These are phyloP conservation scores for Hemichromis elongatus DNA, from an alignment of 2,113 vertebrate genomes.

Conservation along the genomic window DNA sequence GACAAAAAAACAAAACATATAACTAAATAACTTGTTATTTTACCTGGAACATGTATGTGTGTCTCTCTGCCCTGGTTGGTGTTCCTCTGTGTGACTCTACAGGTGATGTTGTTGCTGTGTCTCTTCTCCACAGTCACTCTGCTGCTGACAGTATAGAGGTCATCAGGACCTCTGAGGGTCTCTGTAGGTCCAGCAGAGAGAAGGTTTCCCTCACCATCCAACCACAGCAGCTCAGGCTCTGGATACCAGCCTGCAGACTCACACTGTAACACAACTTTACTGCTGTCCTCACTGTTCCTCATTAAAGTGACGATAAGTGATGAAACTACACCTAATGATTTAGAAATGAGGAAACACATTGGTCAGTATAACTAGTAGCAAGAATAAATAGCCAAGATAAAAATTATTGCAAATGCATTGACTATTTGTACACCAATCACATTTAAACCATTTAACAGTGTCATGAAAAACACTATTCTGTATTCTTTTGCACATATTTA, in stretches of 20 bases:
- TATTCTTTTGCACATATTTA: not conserved
- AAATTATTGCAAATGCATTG: fast-evolving
- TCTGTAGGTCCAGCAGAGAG: not conserved
- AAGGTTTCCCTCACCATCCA: not conserved
- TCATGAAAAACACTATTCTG: not conserved
- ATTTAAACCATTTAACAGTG: not conserved
- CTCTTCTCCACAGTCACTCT: not conserved
- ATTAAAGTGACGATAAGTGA: not conserved
- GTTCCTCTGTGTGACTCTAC: not conserved
- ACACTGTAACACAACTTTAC: not conserved
- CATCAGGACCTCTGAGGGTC: not conserved
- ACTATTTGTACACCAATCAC: fast-evolving
- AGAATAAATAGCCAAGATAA: fast-evolving
- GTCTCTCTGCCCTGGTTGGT: not conserved
- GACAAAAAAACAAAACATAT: not conserved
- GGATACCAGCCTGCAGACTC: not conserved
- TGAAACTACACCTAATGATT: not conserved
- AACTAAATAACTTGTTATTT: fast-evolving
- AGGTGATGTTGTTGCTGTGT: not conserved
- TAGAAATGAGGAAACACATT: fast-evolving
- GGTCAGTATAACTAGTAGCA: not conserved
- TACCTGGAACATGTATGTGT: not conserved
- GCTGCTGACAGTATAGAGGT: not conserved
- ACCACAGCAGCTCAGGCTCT: not conserved
- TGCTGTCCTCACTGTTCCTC: not conserved